Percentiles rank a stretch among this genome's conserved stretches.
These are phyloP conservation scores for Heliothis peltigera DNA, from an alignment of 2,888 invertebrate genomes.

Conservation along the genomic window DNA sequence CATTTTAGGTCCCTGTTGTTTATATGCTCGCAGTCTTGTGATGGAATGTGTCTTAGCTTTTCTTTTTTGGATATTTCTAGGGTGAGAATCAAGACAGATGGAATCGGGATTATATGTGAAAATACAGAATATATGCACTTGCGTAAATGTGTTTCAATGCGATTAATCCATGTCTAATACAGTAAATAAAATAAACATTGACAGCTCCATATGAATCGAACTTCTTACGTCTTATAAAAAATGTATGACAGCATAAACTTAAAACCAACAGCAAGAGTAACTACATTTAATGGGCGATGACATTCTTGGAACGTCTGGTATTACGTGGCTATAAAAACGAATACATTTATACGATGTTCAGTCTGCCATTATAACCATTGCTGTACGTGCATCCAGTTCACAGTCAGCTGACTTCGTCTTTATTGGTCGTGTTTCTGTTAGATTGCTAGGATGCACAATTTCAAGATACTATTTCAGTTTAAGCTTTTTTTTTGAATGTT, in stretches of 20 bases:
- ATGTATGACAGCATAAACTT: slow-evolving; percentile 36
- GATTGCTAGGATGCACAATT: slow-evolving; percentile 21
- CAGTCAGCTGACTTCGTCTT: slow-evolving; percentile 47
- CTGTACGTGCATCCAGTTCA: slow-evolving; percentile 62
- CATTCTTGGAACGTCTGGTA: slow-evolving; percentile 61
- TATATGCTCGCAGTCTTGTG: slow-evolving; percentile 1
- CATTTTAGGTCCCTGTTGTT: slow-evolving; percentile 38
- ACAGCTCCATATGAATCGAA: slow-evolving; percentile 2
- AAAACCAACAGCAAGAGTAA: slow-evolving; percentile 46
- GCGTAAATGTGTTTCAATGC: background rate
- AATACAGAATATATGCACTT: background rate
- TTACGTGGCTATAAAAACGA: slow-evolving; percentile 65
- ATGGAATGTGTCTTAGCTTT: background rate
- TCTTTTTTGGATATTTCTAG: background rate
- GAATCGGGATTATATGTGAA: background rate
- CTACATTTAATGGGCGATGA: slow-evolving; percentile 61
- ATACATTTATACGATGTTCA: slow-evolving; percentile 57
- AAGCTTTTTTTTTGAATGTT: background rate
- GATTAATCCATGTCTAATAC: background rate
- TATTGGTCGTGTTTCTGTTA: slow-evolving; percentile 34
- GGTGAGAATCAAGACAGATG: background rate
- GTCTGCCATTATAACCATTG: slow-evolving; percentile 60
- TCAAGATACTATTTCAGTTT: slow-evolving; percentile 3
- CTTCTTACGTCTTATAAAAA: slow-evolving; percentile 34
- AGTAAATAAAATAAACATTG: background rate